Evolutionary conservation across 2,113 vertebrate species (phyloP), one percentile per base, ranked within the genome.

Genomic region (Cephalopterus ornatus): DNA sequence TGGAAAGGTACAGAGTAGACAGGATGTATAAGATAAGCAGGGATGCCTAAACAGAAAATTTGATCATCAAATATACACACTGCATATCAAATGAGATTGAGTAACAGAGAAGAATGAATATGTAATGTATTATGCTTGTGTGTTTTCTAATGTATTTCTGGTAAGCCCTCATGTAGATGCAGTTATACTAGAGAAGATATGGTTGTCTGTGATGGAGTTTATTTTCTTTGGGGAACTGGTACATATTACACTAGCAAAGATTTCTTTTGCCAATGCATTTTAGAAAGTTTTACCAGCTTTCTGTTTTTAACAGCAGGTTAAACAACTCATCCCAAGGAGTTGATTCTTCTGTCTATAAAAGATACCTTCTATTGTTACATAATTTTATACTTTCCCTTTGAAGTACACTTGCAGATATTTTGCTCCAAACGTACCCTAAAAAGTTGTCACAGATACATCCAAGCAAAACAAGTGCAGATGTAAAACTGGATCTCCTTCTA

Each of bases 1-100:
- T 92, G 97, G 98, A 84, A 98, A 98, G 97, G 97, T 98, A 96
- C 84, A 56, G 61, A 55, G 42, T 70, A 85, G 42, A 81, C 13
- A 65, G 24, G 15, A 17, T 55, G 23, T 50, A 26, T 14, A 72
- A 78, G 41, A 85, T 86, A 81, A 87, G 41, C 23, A 91, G 68
- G 49, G 27, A 21, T 68, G 72, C 32, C 32, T 74, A 59, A 90
- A 63, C 8, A 63, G 55, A 50, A 84, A 79, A 42, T 46, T 21
- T 30, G 15, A 72, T 75, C 15, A 42, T 81, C n/a, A 65, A 9
- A 41, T 70, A 17, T 47, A 26, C 9, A 58, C 4, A 16, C 2
- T 39, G 24, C 9, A 9, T 67, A 61, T 30, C 20, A 46, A 56
- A 89, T 63, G 19, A 88, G 17, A 55, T 63, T 77, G 68, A 94